Conservation (phyloP, 1,140 invertebrate species). For the Drosophila biarmipes region DNA sequence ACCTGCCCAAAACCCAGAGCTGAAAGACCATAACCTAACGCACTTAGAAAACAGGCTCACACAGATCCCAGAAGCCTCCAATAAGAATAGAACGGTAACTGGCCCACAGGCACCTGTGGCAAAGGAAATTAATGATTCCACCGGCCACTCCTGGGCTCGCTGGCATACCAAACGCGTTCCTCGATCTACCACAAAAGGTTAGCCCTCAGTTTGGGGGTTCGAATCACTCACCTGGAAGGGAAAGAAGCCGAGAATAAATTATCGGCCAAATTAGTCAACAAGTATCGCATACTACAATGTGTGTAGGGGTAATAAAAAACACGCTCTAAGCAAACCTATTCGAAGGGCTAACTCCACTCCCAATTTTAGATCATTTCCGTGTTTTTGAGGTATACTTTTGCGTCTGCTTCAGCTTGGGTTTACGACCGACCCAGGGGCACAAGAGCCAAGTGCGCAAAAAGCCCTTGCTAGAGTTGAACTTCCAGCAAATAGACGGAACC, state of each 20-base stretch:
- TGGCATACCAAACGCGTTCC: slow-evolving; percentile 40
- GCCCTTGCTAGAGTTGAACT: slow-evolving; percentile 59
- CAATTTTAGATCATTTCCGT: slow-evolving; percentile 33
- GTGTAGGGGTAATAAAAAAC: slow-evolving; percentile 16
- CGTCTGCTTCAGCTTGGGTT: slow-evolving; percentile 25
- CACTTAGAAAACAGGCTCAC: slow-evolving; percentile 34
- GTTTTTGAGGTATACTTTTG: slow-evolving; percentile 17
- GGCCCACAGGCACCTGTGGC: slow-evolving; percentile 18
- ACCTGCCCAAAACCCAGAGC: slow-evolving; percentile 21
- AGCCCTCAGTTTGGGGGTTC: neutral
- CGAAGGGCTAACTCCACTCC: slow-evolving; percentile 10
- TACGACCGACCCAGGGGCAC: slow-evolving; percentile 44
- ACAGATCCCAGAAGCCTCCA: slow-evolving; percentile 30
- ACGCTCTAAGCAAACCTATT: slow-evolving; percentile 26
- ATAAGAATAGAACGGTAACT: slow-evolving; percentile 57
- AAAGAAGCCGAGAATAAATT: slow-evolving; percentile 23
- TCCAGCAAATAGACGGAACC: slow-evolving; percentile 20
- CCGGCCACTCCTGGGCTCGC: slow-evolving; percentile 7
- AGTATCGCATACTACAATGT: neutral
- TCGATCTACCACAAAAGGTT: slow-evolving; percentile 4
- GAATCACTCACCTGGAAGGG: slow-evolving; percentile 38
- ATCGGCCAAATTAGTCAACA: slow-evolving; percentile 27
- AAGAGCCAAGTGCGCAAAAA: slow-evolving; percentile 37
- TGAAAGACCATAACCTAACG: slow-evolving; percentile 54
- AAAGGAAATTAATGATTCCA: slow-evolving; percentile 45